Base-by-base conservation (phyloP, 1,140 invertebrate genomes). In the Polypedilum pembai region DNA sequence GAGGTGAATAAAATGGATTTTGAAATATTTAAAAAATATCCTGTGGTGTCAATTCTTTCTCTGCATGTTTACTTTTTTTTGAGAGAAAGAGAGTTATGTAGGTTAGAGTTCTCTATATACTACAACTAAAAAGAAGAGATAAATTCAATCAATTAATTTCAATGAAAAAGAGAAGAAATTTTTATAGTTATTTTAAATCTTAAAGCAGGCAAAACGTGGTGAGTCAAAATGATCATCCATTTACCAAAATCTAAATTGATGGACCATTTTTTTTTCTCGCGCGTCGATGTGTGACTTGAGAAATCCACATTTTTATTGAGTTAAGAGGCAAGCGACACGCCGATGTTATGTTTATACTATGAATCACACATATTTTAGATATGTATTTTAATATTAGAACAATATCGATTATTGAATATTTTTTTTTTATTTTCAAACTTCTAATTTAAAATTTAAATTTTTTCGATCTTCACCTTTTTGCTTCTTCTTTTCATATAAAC, bases 341-440 rank as follows among this genome's bases (percentile, higher is more conserved):
- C 45, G 45, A 56, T n/a, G 24, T 3, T 56, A n/a, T 56, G 45
- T 69, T 69, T 21, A 69, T 69, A 69, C 18, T 69, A 21, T 69
- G 65, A 69, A 21, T 69, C 65, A 69, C 65, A 69, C 65, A 69
- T 69, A 69, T 69, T 69, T 69, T 20, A 69, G 63, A 66, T 66
- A 66, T n/a, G n/a, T n/a, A n/a, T 66, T 66, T 66, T 66, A 20
- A 69, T 69, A 69, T 69, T 69, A 69, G 65, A 69, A 69, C 65
- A 69, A 69, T 69, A 69, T 69, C 65, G 65, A 69, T 69, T 20
- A 69, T 69, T 21, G 65, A 21, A 69, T 69, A 56, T 21, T 21
- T 69, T 18, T 69, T 66, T 18, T 69, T 18, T 69, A 20, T 69
- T 69, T 56, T n/a, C 63, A 17, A 66, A 17, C 63, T 1, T 4